Percentiles rank a stretch among this genome's conserved stretches.
Evolutionary conservation across 2,113 vertebrate genomes (phyloP).

Genomic region (Heteronetta atricapilla): DNA sequence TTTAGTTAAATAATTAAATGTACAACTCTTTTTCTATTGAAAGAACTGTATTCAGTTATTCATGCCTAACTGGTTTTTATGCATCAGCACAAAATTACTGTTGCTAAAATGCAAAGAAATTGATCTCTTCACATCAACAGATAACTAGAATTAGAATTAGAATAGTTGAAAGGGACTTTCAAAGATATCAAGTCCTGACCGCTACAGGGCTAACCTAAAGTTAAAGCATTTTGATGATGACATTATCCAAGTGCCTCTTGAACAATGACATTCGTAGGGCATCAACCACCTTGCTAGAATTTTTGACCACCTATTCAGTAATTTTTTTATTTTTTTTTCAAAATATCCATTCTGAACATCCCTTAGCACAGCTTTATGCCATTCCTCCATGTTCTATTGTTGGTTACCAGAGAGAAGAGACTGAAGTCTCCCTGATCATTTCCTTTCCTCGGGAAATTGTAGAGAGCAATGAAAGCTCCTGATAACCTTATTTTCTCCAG

Average conservation of each 20-base stretch:
- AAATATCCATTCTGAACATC: too few relatives aligned
- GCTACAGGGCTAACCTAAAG: not conserved
- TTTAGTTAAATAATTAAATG: not conserved
- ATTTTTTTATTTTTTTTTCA: too few relatives aligned
- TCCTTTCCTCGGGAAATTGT: not conserved
- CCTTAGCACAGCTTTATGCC: not conserved
- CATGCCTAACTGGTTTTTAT: not conserved
- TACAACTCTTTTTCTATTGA: not conserved
- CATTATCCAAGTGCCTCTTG: not conserved
- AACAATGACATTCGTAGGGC: not conserved
- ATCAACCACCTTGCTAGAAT: too few relatives aligned
- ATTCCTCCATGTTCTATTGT: not conserved
- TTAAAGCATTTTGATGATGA: not conserved
- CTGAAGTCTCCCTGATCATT: not conserved
- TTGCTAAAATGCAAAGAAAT: not conserved
- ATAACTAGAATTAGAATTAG: not conserved
- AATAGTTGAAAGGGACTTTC: not conserved
- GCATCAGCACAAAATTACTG: not conserved
- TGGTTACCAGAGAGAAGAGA: not conserved
- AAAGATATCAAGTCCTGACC: not conserved
- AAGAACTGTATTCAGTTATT: not conserved
- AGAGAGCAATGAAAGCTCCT: not conserved
- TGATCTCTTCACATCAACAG: not conserved
- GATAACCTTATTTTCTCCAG: not conserved
- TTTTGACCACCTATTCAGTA: too few relatives aligned